A percentile compares a stretch with the other conserved stretches of the same genome.
Evolutionary conservation across 2,888 invertebrate genomes (phyloP).

Genomic region (Himalopsyche japonica): DNA sequence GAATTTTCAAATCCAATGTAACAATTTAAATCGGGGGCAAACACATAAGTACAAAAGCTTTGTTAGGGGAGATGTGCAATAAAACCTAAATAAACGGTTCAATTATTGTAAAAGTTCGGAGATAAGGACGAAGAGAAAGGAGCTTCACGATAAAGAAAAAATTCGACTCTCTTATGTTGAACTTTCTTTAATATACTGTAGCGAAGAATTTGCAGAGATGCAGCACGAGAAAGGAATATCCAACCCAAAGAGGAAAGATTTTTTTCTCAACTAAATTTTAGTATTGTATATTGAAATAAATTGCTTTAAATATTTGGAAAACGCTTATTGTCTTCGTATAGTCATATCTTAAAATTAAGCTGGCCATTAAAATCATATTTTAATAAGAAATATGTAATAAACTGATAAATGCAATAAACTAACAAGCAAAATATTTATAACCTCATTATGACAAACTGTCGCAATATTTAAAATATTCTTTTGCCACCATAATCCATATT

Average conservation of each 20-base stretch:
- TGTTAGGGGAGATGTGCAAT: conserved; percentile 29
- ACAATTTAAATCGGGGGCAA: conserved; percentile 36
- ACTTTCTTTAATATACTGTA: conserved; percentile 37
- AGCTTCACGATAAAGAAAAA: conserved; percentile 19
- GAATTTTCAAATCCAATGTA: conserved; percentile 27
- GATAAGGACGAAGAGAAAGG: conserved; percentile 18
- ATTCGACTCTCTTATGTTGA: conserved; percentile 25
- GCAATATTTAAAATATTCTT: no score
- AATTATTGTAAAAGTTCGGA: conserved; percentile 40
- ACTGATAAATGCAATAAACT: no score
- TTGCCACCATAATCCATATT: no score
- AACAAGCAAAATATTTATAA: no score
- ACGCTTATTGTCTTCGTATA: no score
- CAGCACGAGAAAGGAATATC: neutral
- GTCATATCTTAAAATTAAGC: no score
- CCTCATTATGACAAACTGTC: no score
- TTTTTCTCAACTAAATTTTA: no score
- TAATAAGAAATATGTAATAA: no score
- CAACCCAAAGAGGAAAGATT: neutral
- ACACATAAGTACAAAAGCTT: conserved; percentile 25
- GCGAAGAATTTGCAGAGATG: conserved; percentile 23
- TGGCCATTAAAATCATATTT: no score
- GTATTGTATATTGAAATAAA: no score
- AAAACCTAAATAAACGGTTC: conserved; percentile 41
- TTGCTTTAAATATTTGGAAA: no score